Conservation (phyloP, 2,797 vertebrate species). For the Gymnoscopelus microlampas region DNA sequence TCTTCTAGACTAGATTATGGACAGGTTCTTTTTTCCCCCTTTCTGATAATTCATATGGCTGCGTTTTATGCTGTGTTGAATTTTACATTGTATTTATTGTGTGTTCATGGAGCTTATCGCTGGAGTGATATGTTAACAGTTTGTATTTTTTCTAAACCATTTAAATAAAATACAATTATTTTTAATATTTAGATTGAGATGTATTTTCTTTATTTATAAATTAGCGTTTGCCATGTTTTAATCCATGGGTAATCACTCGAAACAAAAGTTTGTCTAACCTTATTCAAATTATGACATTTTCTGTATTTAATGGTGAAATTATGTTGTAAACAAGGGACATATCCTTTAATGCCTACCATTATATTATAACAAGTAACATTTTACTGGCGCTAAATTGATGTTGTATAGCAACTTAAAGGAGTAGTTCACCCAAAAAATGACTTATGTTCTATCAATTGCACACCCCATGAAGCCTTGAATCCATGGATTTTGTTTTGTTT, state of each 20-base stretch:
- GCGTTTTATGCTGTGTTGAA: conserved; percentile 59
- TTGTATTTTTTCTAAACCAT: conserved; percentile 71
- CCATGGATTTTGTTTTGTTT: no score
- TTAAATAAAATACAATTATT: conserved; percentile 74
- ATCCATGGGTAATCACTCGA: background rate
- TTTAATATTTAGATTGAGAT: conserved; percentile 45
- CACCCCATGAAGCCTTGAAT: no score
- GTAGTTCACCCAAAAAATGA: no score
- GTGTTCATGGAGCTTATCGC: conserved; percentile 57
- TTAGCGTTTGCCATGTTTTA: background rate
- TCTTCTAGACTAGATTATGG: conserved; percentile 40
- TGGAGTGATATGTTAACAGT: conserved; percentile 65
- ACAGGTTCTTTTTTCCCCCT: conserved; percentile 16
- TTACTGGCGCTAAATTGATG: no score
- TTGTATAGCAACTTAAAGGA: no score
- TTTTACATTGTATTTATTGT: conserved; percentile 72
- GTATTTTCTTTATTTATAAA: background rate
- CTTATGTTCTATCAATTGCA: no score
- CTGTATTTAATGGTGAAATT: background rate
- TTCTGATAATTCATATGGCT: conserved; percentile 45
- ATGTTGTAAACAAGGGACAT: no score
- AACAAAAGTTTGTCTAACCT: background rate
- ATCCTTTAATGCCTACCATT: no score
- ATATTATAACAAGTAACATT: no score
- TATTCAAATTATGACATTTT: background rate